phyloP scores from a whole-genome alignment of 2,888 invertebrate genomes.

The Antheraea assamensis region DNA sequence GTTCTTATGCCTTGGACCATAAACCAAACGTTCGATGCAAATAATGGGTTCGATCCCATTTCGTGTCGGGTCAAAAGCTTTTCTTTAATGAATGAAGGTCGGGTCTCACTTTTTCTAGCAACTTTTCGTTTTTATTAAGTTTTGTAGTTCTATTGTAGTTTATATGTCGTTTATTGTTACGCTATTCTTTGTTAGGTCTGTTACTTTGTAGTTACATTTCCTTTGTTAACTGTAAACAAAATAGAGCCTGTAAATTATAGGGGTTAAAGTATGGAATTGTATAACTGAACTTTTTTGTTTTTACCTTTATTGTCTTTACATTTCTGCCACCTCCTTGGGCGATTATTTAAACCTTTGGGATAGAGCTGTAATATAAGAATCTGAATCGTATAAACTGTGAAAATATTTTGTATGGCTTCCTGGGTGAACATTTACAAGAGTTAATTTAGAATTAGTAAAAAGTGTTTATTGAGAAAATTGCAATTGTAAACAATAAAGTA shows the following conservation, averaged over 20 bases:
- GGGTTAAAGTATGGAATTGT: too few species aligned
- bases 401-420: too few species aligned
- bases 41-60: conserved; percentile 12
- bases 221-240: not conserved
- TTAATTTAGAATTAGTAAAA: too few species aligned
- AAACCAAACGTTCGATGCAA: conserved; percentile 5
- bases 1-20: not conserved
- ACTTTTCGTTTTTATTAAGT: not conserved
- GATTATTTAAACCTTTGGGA: too few species aligned
- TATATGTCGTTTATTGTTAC: not conserved
- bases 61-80: conserved; percentile 8
- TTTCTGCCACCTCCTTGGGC: too few species aligned
- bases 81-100: conserved; percentile 9
- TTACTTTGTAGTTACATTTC: not conserved
- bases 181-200: not conserved
- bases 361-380: too few species aligned
- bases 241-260: not conserved
- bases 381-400: too few species aligned
- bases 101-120: not conserved
- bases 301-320: too few species aligned
- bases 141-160: not conserved
- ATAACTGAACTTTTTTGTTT: too few species aligned
- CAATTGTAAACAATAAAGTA: too few species aligned
- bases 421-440: too few species aligned
- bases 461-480: too few species aligned